Evolutionary conservation across 2,888 invertebrate genomes (phyloP).

Genomic region (Neocrepidodera transversa): DNA sequence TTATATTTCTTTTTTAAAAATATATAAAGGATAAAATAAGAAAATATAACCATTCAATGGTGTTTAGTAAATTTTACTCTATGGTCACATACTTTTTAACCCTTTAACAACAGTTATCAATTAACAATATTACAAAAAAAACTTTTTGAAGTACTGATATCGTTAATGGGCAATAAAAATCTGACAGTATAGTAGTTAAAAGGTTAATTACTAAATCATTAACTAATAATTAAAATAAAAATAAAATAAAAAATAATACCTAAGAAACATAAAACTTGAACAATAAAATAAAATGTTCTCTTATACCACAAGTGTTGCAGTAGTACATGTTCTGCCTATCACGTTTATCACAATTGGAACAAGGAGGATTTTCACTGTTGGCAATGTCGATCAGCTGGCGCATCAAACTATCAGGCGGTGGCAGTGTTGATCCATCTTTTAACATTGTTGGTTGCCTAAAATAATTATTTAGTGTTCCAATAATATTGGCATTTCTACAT

Average conservation of each 20-base stretch:
- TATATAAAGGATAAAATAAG: slow-evolving; percentile 8
- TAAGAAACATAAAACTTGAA: slow-evolving; percentile 37
- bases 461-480: neutral
- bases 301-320: slow-evolving; percentile 77
- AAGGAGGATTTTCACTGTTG: slow-evolving; percentile 74
- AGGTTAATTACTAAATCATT: too few relatives aligned
- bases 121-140: too few relatives aligned
- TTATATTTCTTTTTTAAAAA: too few relatives aligned
- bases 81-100: too few relatives aligned
- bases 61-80: too few relatives aligned
- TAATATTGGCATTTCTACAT: neutral
- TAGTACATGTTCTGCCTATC: slow-evolving; percentile 76
- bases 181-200: too few relatives aligned
- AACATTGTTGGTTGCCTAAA: slow-evolving; percentile 66
- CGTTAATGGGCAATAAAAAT: too few relatives aligned
- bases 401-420: slow-evolving; percentile 72
- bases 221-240: slow-evolving; percentile 7
- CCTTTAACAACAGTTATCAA: too few relatives aligned
- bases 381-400: slow-evolving; percentile 74
- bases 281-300: slow-evolving; percentile 34
- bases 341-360: slow-evolving; percentile 80
- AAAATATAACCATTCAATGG: slow-evolving; percentile 21
- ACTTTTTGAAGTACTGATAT: too few relatives aligned
- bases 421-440: slow-evolving; percentile 68
- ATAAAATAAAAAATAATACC: slow-evolving; percentile 35